A percentile compares a stretch with the other conserved stretches of the same genome.
Evolutionary conservation across 2,888 invertebrate species (phyloP).

Genomic region (Xanthorhoe spadicearia): DNA sequence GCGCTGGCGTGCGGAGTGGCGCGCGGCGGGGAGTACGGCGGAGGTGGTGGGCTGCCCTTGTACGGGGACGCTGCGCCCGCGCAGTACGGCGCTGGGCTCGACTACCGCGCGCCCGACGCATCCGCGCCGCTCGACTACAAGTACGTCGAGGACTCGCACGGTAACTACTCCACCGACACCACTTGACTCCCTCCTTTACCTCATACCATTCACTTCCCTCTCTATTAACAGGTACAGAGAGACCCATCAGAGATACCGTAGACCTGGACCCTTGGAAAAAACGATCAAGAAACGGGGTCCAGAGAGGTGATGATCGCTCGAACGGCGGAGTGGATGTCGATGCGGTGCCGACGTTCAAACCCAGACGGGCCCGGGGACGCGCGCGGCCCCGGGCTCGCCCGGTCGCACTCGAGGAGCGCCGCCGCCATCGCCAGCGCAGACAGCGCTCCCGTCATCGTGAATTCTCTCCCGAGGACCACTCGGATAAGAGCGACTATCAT

Average conservation of each 20-base stretch:
- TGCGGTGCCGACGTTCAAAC: constrained; percentile 5
- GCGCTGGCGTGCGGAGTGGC: constrained; percentile 52
- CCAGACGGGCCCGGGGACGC: not conserved
- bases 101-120: constrained; percentile 65
- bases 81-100: constrained; percentile 45
- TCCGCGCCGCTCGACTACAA: constrained; percentile 68
- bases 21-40: constrained; percentile 64
- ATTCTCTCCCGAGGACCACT: constrained; percentile 10
- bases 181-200: not conserved
- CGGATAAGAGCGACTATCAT: constrained; percentile 49
- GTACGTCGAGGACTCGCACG: constrained; percentile 60
- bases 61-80: constrained; percentile 54
- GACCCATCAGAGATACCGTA: constrained; percentile 46
- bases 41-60: constrained; percentile 62
- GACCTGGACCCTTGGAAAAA: constrained; percentile 54
- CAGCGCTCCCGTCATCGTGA: constrained; percentile 3
- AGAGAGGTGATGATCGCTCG: constrained; percentile 12
- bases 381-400: constrained; percentile 6
- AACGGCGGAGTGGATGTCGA: not conserved
- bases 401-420: not conserved
- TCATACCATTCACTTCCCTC: not conserved
- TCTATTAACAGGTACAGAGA: constrained; percentile 49
- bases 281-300: constrained; percentile 49
- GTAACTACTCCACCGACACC: not conserved
- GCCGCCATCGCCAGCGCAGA: constrained; percentile 6